These are phyloP conservation scores for rat (Rattus norvegicus) DNA, from an alignment of 2,113 vertebrate genomes.

Conservation along the genomic window DNA sequence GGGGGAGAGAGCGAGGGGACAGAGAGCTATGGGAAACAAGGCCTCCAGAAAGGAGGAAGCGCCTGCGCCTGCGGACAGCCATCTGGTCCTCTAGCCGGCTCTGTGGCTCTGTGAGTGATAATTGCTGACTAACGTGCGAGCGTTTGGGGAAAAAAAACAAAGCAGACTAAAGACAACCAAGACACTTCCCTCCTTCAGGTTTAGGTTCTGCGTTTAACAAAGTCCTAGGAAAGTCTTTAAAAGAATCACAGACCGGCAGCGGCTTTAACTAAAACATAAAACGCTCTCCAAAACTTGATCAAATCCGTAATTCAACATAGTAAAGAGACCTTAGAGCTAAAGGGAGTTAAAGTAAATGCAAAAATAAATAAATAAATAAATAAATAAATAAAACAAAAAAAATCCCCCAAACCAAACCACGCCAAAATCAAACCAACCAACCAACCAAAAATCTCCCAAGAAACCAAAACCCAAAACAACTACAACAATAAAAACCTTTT, in stretches of 20 bases:
- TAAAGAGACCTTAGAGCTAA: neutral
- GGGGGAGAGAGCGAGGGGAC: too few relatives aligned
- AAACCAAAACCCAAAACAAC: too few relatives aligned
- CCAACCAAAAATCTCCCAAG: too few relatives aligned
- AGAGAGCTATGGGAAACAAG: neutral
- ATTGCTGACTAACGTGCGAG: neutral
- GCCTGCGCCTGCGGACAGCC: neutral
- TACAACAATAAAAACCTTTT: too few relatives aligned
- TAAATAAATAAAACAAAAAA: too few relatives aligned
- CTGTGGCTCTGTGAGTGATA: neutral
- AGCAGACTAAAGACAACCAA: neutral
- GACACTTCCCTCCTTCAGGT: neutral
- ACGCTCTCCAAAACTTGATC: neutral
- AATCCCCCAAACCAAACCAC: too few relatives aligned
- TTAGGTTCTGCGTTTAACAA: too few relatives aligned
- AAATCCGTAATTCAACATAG: neutral
- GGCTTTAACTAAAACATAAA: neutral
- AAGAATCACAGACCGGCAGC: neutral
- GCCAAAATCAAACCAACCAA: too few relatives aligned
- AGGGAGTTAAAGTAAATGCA: too few relatives aligned
- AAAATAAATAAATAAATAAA: too few relatives aligned
- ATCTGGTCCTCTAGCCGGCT: neutral
- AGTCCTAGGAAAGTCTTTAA: neutral
- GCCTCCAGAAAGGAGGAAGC: neutral
- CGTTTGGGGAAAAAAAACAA: neutral